phyloP scores from a whole-genome alignment of 1,140 invertebrate genomes.

The Zaprionus taronus region DNA sequence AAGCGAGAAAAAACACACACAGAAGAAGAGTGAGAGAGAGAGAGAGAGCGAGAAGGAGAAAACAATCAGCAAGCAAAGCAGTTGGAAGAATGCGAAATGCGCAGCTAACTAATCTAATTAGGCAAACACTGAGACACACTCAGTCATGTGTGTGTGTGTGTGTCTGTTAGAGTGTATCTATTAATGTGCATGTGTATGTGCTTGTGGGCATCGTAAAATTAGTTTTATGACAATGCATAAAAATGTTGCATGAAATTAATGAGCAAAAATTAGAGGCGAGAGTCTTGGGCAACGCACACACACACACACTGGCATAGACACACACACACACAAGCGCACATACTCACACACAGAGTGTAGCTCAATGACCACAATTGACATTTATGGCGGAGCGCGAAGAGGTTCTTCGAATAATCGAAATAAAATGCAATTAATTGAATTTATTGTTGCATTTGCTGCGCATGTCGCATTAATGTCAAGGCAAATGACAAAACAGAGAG shows the following conservation, averaged over 20 bases:
- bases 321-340: neutral
- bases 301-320: neutral
- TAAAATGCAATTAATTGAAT: constrained; percentile 83
- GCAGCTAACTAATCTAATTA: constrained; percentile 76
- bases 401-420: constrained; percentile 65
- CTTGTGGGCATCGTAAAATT: constrained; percentile 65
- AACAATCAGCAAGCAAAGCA: constrained; percentile 20
- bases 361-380: constrained; percentile 77
- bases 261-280: constrained; percentile 76
- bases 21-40: neutral
- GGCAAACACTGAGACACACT: constrained; percentile 44
- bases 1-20: constrained; percentile 24
- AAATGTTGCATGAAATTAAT: constrained; percentile 80
- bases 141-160: constrained; percentile 19
- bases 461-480: constrained; percentile 45
- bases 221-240: constrained; percentile 82
- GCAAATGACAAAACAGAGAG: constrained; percentile 24
- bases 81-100: constrained; percentile 49
- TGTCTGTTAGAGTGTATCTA: constrained; percentile 7
- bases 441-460: constrained; percentile 72
- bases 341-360: neutral
- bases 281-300: constrained; percentile 6
- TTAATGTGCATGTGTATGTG: constrained; percentile 12
- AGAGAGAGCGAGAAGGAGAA: neutral
- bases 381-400: constrained; percentile 53